Conservation (phyloP, 2,113 vertebrate genomes). For the Saccopteryx bilineata region DNA sequence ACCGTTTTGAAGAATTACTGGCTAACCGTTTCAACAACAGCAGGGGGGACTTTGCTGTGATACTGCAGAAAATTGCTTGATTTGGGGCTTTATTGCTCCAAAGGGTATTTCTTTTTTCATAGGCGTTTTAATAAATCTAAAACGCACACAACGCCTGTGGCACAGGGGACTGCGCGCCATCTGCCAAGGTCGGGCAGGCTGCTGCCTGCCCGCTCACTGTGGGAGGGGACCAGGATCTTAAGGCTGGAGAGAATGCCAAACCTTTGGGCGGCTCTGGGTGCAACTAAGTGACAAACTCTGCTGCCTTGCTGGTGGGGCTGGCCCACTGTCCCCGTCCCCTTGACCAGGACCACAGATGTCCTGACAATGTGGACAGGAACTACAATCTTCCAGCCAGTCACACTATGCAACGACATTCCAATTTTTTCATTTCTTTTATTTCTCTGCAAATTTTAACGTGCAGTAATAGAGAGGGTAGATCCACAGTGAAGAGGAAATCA, state of each 20-base stretch:
- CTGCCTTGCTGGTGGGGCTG: background rate
- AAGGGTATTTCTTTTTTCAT: slow-evolving; percentile 57
- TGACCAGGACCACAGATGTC: background rate
- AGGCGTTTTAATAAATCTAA: slow-evolving; percentile 64
- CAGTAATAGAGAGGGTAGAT: background rate
- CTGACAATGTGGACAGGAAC: background rate
- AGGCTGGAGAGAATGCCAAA: background rate
- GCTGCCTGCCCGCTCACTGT: slow-evolving; percentile 11
- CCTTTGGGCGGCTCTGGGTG: background rate
- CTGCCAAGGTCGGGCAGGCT: slow-evolving; percentile 33
- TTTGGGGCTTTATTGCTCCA: slow-evolving; percentile 64
- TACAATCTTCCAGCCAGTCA: background rate
- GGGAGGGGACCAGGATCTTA: background rate
- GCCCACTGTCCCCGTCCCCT: background rate
- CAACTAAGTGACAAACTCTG: background rate
- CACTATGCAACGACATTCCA: background rate
- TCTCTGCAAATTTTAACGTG: background rate
- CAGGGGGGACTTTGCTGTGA: slow-evolving; percentile 17
- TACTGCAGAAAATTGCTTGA: slow-evolving; percentile 67
- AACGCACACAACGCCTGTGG: background rate
- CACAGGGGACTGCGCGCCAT: slow-evolving; percentile 25
- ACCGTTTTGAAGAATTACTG: slow-evolving; percentile 58
- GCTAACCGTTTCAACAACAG: slow-evolving; percentile 30
- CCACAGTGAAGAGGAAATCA: background rate
- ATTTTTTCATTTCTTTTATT: background rate